Evolutionary conservation across 2,113 vertebrate species (phyloP), one percentile per base, ranked within the genome.

Genomic region (Antigone vipio): DNA sequence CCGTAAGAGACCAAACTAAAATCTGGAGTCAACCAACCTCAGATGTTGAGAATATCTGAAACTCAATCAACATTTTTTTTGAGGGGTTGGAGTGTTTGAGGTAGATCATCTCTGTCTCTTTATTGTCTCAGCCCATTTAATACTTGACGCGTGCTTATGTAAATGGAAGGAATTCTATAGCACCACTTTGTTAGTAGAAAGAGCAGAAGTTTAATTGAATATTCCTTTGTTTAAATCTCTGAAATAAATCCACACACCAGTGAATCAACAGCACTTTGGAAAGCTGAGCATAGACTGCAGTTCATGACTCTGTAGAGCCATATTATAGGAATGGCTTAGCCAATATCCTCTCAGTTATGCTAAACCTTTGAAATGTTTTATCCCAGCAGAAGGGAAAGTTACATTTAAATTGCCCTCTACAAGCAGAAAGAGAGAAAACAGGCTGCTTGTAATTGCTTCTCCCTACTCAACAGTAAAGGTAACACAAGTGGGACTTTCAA

Each of bases 311-410:
- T 58, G 40, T 29, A 78, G 35, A 93, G 68, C 64, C 60, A 29
- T 32, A 72, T 80, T 62, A 79, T 15, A 88, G 58, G 75, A 93
- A 94, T 7, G 24, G 58, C 89, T 95, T 92, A 91, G 73, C 76
- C 76, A 91, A 78, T 92, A 93, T 89, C 88, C 91, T 92, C 83
- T 93, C 81, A 94, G 60, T 75, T 89, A 89, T 42, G 58, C 66
- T 84, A 96, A 97, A 93, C 30, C 74, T 84, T 93, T 79, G 80
- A 93, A 93, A 72, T 11, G 8, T 69, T 82, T 95, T 91, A 95
- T 60, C 38, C 42, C 71, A 79, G 58, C 0, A 0, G 80, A 95
- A 92, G 9, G n/a, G 42, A 75, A 38, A 79, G 55, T 27, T 77
- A 63, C 27, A 87, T 66, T 91, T 82, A 40, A 91, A 92, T 42